Percentiles rank a stretch among this genome's conserved stretches.
Evolutionary conservation across 2,888 invertebrate species (phyloP).

Genomic region (Hyppa rectilinea): DNA sequence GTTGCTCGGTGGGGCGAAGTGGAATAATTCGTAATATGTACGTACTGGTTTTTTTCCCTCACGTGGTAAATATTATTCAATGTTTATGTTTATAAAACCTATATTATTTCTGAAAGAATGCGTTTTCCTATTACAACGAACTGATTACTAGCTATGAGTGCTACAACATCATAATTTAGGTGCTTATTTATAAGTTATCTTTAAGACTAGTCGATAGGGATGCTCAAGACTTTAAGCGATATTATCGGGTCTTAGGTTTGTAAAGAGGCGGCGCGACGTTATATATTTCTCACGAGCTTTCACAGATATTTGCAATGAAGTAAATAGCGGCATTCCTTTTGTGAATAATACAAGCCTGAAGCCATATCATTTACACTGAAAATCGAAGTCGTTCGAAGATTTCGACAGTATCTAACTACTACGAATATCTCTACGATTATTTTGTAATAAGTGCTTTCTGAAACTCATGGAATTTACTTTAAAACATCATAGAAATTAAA

Average conservation of each 20-base stretch:
- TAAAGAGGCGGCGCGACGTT: slow-evolving; percentile 4
- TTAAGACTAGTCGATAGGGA: slow-evolving; percentile 31
- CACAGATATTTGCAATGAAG: slow-evolving; percentile 15
- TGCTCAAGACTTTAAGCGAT: slow-evolving; percentile 32
- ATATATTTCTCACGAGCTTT: slow-evolving; percentile 38
- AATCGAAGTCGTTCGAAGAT: no score
- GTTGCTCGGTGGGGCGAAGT: no score
- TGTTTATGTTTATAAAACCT: no score
- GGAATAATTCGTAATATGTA: no score
- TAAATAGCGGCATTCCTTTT: slow-evolving; percentile 32
- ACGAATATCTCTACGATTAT: neutral
- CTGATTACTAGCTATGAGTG: slow-evolving; percentile 3
- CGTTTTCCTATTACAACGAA: neutral
- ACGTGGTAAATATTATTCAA: no score
- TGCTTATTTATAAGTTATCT: slow-evolving; percentile 32
- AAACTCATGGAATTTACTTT: neutral
- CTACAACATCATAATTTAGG: slow-evolving; percentile 27
- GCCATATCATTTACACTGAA: neutral
- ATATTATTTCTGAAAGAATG: neutral
- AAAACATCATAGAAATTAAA: neutral
- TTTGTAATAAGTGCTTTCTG: neutral
- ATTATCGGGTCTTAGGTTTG: slow-evolving; percentile 13
- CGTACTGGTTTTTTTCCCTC: no score
- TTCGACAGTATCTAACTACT: neutral
- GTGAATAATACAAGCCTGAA: slow-evolving; percentile 9